Evolutionary conservation across 92 coral and sea anemone genomes (phyloP), one percentile per base, ranked within the genome.

Genomic region (Pocillopora grandis): DNA sequence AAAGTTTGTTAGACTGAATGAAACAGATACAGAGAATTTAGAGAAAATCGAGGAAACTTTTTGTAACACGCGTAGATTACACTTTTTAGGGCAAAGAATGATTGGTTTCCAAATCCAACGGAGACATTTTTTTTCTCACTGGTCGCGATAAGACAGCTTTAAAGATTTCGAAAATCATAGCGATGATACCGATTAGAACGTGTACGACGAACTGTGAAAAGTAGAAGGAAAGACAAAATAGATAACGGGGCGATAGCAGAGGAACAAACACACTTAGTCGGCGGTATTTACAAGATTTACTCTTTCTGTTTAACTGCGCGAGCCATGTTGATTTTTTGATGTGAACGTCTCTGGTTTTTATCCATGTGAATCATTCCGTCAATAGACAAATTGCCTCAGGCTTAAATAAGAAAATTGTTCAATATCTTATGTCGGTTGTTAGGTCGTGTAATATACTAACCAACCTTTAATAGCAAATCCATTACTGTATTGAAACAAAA

Each of bases 181-280:
- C 72, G 70, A 71, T 82, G 78, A 49, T 72, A 82, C 55, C 42
- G 75, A 82, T 82, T 82, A 72, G 72, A 73, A 83, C 72, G 55
- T 35, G 31, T 15, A 48, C 80, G 73, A 75, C 79, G 73, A 83
- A 42, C 56, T n/a, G 76, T 71, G 58, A 4, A 49, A 81, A 75
- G 70, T 81, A 77, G 31, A 61, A 71, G 58, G 72, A 56, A 77
- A 61, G 77, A 37, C 17, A 13, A 9, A 12, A 74, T 21, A 72
- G 86, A 83, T 75, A 83, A 75, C 80, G 74, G 86, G 62, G 27
- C 48, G 86, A 83, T 74, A 42, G 49, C 72, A 52, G 48, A 16
- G 18, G 65, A 55, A 31, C 71, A 83, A 83, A 83, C 48, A 48
- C 35, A 18, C 36, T 18, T 18, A 48, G 27, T 27, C 21, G 37